phyloP scores from a whole-genome alignment of 2,797 vertebrate genomes.

The Enteromius mattozi region DNA sequence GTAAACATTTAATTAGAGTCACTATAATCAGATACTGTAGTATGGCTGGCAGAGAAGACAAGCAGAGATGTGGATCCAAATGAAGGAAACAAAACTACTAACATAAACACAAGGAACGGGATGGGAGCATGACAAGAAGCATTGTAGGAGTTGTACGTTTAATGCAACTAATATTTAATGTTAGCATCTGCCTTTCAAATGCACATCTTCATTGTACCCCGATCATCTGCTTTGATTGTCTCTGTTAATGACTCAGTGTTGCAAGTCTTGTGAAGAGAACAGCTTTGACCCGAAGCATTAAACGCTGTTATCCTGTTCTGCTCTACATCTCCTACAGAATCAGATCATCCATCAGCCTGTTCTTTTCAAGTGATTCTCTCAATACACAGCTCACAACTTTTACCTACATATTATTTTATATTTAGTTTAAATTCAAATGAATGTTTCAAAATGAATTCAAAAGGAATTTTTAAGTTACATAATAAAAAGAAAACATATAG shows the following conservation, averaged over 20 bases:
- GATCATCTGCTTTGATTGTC: background rate
- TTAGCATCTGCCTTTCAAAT: background rate
- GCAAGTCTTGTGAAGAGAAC: background rate
- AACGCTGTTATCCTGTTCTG: conserved; percentile 8
- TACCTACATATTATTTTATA: background rate
- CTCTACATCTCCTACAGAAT: conserved; percentile 17
- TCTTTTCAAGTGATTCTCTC: background rate
- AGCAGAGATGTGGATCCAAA: background rate
- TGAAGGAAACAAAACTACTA: background rate
- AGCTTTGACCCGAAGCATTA: conserved; percentile 21
- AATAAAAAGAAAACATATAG: too few species aligned
- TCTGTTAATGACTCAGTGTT: background rate
- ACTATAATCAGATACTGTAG: background rate
- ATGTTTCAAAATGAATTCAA: background rate
- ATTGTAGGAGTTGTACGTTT: background rate
- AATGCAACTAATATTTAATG: background rate
- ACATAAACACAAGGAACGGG: background rate
- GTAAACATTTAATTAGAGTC: background rate
- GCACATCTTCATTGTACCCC: background rate
- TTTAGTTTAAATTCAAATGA: background rate
- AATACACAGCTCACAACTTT: background rate
- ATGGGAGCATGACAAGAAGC: background rate
- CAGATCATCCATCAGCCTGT: conserved; percentile 22
- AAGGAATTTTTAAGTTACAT: too few species aligned
- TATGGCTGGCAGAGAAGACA: background rate